A percentile compares a stretch with the other conserved stretches of the same genome.
These are phyloP conservation scores for Apodemia zela DNA, from an alignment of 2,888 invertebrate genomes.

Conservation along the genomic window DNA sequence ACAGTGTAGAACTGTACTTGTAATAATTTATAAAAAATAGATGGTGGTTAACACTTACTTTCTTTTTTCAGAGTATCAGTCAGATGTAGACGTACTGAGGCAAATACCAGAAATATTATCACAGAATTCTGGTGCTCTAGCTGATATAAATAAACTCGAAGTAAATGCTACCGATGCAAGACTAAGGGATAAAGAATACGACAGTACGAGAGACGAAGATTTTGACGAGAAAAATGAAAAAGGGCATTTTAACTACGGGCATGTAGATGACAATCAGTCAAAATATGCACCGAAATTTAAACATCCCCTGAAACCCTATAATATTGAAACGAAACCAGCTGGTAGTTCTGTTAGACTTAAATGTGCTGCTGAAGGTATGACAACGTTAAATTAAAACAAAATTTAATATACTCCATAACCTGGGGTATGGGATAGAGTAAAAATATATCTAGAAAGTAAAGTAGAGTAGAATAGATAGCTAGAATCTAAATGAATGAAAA, in stretches of 20 bases:
- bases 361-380: slow-evolving; percentile 84
- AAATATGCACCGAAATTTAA: slow-evolving; percentile 63
- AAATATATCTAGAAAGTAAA: no score
- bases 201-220: slow-evolving; percentile 50
- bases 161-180: slow-evolving; percentile 41
- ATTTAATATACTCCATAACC: no score
- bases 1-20: no score
- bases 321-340: slow-evolving; percentile 85
- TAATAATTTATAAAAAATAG: no score
- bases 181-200: slow-evolving; percentile 45
- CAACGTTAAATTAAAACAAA: no score
- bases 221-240: slow-evolving; percentile 47
- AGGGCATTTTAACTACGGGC: slow-evolving; percentile 62
- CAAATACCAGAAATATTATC: slow-evolving; percentile 56
- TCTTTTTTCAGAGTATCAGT: slow-evolving; percentile 58
- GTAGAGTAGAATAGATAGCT: no score
- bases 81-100: slow-evolving; percentile 57
- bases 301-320: slow-evolving; percentile 59
- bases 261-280: slow-evolving; percentile 58
- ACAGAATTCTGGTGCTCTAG: slow-evolving; percentile 45
- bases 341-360: slow-evolving; percentile 87
- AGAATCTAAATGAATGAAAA: no score
- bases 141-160: slow-evolving; percentile 41
- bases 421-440: no score
- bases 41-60: neutral